Evolutionary conservation across 1,140 invertebrate species (phyloP).

Genomic region (Drosophila ogumai): DNA sequence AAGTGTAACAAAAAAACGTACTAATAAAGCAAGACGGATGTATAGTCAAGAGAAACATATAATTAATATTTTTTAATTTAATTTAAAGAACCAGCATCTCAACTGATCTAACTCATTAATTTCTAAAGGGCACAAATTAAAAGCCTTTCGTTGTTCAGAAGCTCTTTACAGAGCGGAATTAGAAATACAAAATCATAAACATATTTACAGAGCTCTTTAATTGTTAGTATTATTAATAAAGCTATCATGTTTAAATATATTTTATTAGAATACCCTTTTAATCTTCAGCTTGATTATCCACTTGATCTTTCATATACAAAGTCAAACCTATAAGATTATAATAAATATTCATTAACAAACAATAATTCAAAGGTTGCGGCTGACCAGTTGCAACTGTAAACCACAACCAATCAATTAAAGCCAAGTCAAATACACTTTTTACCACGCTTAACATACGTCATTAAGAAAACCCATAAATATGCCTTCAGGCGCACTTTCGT

Average conservation of each 20-base stretch:
- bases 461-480: conserved; percentile 51
- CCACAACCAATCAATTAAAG: conserved; percentile 34
- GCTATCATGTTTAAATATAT: not conserved
- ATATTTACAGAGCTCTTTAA: not conserved
- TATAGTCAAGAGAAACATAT: not conserved
- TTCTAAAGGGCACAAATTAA: too few relatives aligned
- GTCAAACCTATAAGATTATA: not conserved
- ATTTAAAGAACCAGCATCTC: not conserved
- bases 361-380: conserved; percentile 11
- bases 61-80: not conserved
- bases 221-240: not conserved
- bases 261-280: not conserved
- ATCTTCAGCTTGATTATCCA: not conserved
- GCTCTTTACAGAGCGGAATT: too few relatives aligned
- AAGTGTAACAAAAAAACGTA: conserved; percentile 3
- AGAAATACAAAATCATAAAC: not conserved
- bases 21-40: not conserved
- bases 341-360: conserved; percentile 5
- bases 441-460: conserved; percentile 24
- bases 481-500: conserved; percentile 18
- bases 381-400: conserved; percentile 1
- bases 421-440: conserved; percentile 18
- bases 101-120: not conserved
- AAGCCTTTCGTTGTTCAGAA: too few relatives aligned
- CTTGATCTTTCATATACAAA: not conserved